Conservation (phyloP, 1,140 invertebrate genomes). For the Panulirus ornatus region DNA sequence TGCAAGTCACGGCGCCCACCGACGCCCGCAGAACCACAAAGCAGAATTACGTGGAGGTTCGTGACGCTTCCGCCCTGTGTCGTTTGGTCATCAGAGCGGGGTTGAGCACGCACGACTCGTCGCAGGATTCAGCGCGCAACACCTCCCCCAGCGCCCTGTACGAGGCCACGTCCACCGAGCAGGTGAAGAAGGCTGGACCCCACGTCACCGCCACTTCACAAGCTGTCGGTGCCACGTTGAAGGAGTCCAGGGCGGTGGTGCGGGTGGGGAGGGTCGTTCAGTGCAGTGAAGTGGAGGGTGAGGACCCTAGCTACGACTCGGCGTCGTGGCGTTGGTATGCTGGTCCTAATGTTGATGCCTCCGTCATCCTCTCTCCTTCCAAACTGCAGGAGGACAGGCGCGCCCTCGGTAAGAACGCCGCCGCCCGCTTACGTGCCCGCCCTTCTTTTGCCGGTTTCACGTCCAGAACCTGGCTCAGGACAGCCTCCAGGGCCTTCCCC, state of each 20-base stretch:
- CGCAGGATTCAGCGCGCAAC: not conserved
- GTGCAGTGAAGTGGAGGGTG: no score
- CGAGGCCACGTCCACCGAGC: not conserved
- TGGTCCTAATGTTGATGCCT: not conserved
- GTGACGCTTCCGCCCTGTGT: slow-evolving; percentile 30
- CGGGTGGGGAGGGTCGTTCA: not conserved
- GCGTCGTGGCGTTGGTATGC: slow-evolving; percentile 50
- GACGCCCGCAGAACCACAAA: not conserved
- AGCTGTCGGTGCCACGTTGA: no score
- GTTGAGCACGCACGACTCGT: slow-evolving; percentile 19
- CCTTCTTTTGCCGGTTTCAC: not conserved
- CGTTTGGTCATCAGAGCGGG: slow-evolving; percentile 34
- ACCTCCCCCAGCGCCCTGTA: not conserved
- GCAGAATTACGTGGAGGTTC: slow-evolving; percentile 30
- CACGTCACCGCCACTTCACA: not conserved
- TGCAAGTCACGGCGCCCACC: not conserved
- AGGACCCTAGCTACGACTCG: not conserved
- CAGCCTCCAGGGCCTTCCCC: no score
- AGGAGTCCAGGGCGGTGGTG: not conserved
- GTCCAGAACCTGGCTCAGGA: slow-evolving; percentile 1
- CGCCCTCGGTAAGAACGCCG: not conserved
- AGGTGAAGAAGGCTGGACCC: not conserved
- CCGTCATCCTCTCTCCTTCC: slow-evolving; percentile 8
- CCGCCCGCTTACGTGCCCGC: not conserved
- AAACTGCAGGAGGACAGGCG: not conserved